Base-by-base conservation (phyloP, 2,797 vertebrate genomes). In the Protosalanx chinensis region DNA sequence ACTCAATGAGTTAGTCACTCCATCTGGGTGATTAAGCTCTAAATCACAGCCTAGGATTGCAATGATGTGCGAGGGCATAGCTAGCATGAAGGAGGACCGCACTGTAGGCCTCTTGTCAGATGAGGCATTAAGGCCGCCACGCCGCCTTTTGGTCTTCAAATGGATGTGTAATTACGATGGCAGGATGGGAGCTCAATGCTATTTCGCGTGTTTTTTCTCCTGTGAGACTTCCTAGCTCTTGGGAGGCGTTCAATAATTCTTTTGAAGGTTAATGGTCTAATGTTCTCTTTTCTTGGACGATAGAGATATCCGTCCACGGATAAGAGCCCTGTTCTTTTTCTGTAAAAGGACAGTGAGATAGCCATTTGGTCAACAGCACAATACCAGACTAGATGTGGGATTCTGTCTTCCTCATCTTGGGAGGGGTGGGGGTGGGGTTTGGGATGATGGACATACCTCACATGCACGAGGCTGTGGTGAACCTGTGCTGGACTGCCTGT, bases 21-120 rank as follows among this genome's bases (percentile, higher is more conserved):
- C 51, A 74, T 82, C 64, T 27, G 46, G 0, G 67, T 72, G 74
- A 82, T 88, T 76, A 78, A 76, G 85, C 79, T 81, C 71, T 84
- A 80, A 87, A 83, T 79, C 67, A 49, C 12, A 70, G 71, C 58
- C 70, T 63, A 63, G 69, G 70, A 57, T 32, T 61, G 64, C 23
- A 70, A 70, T 56, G 56, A 70, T 78, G 63, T 70, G 35, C 30
- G 49, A 32, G 23, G 18, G 20, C 6, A 33, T 30, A 46, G 66
- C 15, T n/a, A 12, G 32, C 33, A 1, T 30, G 23, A 15, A 30
- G 46, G 8, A 53, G 16, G 16, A 51, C 10, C 6, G 30, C n/a
- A n/a, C 8, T 65, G 51, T 16, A 56, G 51, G 51, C 1, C 51
- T 27, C 23, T 56, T 1, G 53, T 5, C 15, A 35, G 27, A 51